Evolutionary conservation across 2,113 vertebrate species (phyloP).

Genomic region (Festucalex cinctus): DNA sequence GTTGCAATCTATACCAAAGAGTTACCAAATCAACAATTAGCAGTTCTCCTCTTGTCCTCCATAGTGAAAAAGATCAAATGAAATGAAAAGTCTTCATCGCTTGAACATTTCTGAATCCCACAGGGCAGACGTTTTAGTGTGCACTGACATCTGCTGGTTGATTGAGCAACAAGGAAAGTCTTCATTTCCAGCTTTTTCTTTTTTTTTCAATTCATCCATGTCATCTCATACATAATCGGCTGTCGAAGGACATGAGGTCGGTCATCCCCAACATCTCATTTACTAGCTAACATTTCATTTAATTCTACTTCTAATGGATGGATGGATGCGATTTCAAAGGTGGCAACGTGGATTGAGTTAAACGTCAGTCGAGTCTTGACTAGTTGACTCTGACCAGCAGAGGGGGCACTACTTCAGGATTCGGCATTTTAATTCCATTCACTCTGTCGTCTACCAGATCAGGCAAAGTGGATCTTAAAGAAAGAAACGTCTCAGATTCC

Average conservation of each 20-base stretch:
- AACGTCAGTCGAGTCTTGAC: background rate
- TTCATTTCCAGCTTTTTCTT: background rate
- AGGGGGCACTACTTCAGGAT: background rate
- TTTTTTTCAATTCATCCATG: background rate
- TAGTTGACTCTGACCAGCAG: background rate
- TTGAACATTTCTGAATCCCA: background rate
- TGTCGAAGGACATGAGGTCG: background rate
- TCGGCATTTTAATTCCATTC: too few relatives aligned
- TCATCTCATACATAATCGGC: background rate
- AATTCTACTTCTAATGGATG: background rate
- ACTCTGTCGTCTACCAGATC: too few relatives aligned
- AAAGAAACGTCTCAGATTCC: too few relatives aligned
- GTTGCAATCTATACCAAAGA: background rate
- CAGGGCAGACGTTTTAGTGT: background rate
- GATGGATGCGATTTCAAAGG: background rate
- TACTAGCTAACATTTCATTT: background rate
- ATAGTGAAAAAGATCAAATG: too few relatives aligned
- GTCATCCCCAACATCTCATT: background rate
- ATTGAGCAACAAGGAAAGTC: background rate
- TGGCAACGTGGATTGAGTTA: background rate
- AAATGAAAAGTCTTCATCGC: background rate
- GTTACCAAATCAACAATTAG: background rate
- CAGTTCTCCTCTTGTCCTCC: too few relatives aligned
- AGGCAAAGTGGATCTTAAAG: too few relatives aligned
- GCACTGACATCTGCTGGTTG: slow-evolving; percentile 50